Conservation (phyloP, 1,140 invertebrate species). For the Rhyacophila brunnea region DNA sequence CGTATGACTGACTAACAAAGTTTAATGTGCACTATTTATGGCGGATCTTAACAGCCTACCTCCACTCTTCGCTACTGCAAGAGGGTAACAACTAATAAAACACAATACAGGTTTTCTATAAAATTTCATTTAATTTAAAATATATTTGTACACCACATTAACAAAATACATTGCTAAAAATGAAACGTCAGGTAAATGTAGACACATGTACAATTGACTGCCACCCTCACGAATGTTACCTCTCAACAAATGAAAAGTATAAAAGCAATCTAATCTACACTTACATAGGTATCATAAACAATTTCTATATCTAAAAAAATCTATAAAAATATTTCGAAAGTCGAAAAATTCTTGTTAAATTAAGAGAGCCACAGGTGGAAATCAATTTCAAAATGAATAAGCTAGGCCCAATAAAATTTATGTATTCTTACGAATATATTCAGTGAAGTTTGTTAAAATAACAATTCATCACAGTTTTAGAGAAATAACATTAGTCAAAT, state of each 20-base stretch:
- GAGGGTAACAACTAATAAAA: constrained; percentile 4
- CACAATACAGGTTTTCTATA: constrained; percentile 19
- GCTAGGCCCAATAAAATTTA: too few species aligned
- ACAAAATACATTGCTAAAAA: constrained; percentile 32
- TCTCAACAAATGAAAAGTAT: background rate
- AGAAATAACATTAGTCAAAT: too few species aligned
- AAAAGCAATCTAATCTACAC: constrained; percentile 21
- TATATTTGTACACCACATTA: constrained; percentile 35
- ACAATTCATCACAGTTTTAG: too few species aligned
- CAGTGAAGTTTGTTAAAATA: too few species aligned
- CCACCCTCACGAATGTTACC: too few species aligned
- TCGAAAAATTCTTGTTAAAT: background rate
- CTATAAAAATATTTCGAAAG: constrained; percentile 1
- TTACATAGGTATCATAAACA: background rate
- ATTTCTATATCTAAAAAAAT: constrained; percentile 1
- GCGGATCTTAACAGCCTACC: too few species aligned
- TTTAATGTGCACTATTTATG: too few species aligned
- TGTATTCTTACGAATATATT: too few species aligned
- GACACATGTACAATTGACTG: constrained; percentile 28
- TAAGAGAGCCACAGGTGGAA: background rate
- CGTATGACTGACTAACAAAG: too few species aligned
- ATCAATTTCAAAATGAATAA: too few species aligned
- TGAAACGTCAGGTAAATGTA: constrained; percentile 33
- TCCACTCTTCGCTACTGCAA: too few species aligned
- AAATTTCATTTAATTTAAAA: constrained; percentile 35